These are phyloP conservation scores for Hedychridium roseum DNA, from an alignment of 2,888 invertebrate genomes.

Conservation along the genomic window DNA sequence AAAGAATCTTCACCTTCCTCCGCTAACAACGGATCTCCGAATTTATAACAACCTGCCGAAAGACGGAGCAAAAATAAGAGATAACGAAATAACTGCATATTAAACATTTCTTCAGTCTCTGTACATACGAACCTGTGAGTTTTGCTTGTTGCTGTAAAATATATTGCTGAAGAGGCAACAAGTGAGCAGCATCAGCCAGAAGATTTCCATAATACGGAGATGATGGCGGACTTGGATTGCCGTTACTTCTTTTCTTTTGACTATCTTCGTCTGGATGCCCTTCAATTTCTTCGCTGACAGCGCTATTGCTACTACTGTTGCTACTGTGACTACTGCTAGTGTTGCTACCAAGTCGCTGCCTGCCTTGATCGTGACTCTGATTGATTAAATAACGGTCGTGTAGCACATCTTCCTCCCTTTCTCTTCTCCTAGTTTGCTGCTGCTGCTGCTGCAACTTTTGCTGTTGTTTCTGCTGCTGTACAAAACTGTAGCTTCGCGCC, in stretches of 20 bases:
- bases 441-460: slow-evolving; percentile 49
- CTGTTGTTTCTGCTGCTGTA: slow-evolving; percentile 63
- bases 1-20: slow-evolving; percentile 77
- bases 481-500: slow-evolving; percentile 70
- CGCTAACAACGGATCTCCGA: slow-evolving; percentile 70
- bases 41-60: slow-evolving; percentile 72
- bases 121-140: slow-evolving; percentile 73
- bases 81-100: too few species aligned
- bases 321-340: slow-evolving; percentile 55
- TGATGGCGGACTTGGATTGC: slow-evolving; percentile 60
- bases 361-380: slow-evolving; percentile 57
- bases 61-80: slow-evolving; percentile 23
- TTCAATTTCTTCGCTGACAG: slow-evolving; percentile 50
- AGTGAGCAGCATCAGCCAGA: slow-evolving; percentile 68
- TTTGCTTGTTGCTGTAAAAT: slow-evolving; percentile 88
- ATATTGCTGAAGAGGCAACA: slow-evolving; percentile 86
- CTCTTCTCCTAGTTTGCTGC: slow-evolving; percentile 56
- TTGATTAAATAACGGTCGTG: slow-evolving; percentile 77
- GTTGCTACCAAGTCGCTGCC: slow-evolving; percentile 56
- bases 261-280: slow-evolving; percentile 49
- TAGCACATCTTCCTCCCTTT: slow-evolving; percentile 81
- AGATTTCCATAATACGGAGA: slow-evolving; percentile 60
- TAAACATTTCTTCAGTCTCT: too few species aligned
- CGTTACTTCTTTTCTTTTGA: slow-evolving; percentile 59
- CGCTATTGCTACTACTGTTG: slow-evolving; percentile 52